phyloP scores from a whole-genome alignment of 2,797 vertebrate genomes.

The Siniperca scherzeri region DNA sequence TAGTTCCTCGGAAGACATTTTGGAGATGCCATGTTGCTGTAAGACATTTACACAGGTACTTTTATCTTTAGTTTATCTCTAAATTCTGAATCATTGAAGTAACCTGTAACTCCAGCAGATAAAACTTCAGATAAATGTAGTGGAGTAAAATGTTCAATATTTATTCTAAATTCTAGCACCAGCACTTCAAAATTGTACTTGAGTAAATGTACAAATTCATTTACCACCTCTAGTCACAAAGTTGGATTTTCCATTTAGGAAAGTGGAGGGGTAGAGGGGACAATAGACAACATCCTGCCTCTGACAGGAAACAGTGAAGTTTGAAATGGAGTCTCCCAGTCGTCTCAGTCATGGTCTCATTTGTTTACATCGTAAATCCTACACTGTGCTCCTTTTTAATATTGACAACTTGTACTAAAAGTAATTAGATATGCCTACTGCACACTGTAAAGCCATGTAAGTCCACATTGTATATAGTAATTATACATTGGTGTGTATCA shows the following conservation, averaged over 20 bases:
- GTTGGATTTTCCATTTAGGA: background rate
- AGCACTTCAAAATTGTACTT: too few relatives aligned
- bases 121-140: too few relatives aligned
- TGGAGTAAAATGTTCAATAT: too few relatives aligned
- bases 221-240: background rate
- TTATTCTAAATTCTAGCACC: too few relatives aligned
- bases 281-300: background rate
- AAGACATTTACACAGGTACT: too few relatives aligned
- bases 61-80: too few relatives aligned
- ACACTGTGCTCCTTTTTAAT: background rate
- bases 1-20: too few relatives aligned
- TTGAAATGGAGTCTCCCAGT: background rate
- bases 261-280: too few relatives aligned
- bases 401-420: background rate
- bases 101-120: too few relatives aligned
- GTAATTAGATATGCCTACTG: background rate
- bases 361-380: background rate
- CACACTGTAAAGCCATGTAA: background rate
- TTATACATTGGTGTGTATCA: background rate
- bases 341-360: slow-evolving; percentile 28
- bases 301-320: background rate
- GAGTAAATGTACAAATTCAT: too few relatives aligned
- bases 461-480: background rate
- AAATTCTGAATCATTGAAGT: too few relatives aligned
- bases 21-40: too few relatives aligned